Conservation (phyloP, 2,888 invertebrate genomes). For the Therioaphis trifolii region DNA sequence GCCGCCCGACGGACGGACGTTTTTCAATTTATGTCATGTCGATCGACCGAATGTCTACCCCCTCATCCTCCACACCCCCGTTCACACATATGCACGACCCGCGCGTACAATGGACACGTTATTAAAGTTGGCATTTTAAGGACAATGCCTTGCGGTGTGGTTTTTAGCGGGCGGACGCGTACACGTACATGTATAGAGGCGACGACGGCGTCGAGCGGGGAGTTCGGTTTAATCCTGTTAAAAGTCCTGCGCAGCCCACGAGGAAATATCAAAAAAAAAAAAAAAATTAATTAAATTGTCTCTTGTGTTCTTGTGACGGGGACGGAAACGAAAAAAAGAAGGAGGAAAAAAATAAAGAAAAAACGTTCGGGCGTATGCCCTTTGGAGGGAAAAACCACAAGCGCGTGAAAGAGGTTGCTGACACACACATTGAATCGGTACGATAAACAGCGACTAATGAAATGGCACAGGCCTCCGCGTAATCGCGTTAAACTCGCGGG, state of each 20-base stretch:
- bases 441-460: constrained; percentile 28
- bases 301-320: neutral
- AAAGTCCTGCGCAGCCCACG: constrained; percentile 7
- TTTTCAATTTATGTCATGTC: constrained; percentile 45
- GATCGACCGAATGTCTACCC: constrained; percentile 10
- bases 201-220: neutral
- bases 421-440: constrained; percentile 27
- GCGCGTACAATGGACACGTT: constrained; percentile 31
- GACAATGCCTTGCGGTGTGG: constrained; percentile 31
- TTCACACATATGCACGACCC: too few relatives aligned
- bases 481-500: constrained; percentile 22
- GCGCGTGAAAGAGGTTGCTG: constrained; percentile 33
- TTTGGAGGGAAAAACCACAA: constrained; percentile 37
- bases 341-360: too few relatives aligned
- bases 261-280: constrained; percentile 49
- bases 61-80: neutral
- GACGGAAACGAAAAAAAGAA: neutral
- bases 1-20: constrained; percentile 6
- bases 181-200: too few relatives aligned
- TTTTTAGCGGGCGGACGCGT: too few relatives aligned
- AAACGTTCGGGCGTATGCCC: constrained; percentile 5
- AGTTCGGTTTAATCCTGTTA: constrained; percentile 52
- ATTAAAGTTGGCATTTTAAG: constrained; percentile 55
- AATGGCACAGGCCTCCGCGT: constrained; percentile 15
- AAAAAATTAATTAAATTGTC: constrained; percentile 56